Conservation (phyloP, 2,113 vertebrate species). For the Oncorhynchus keta region DNA sequence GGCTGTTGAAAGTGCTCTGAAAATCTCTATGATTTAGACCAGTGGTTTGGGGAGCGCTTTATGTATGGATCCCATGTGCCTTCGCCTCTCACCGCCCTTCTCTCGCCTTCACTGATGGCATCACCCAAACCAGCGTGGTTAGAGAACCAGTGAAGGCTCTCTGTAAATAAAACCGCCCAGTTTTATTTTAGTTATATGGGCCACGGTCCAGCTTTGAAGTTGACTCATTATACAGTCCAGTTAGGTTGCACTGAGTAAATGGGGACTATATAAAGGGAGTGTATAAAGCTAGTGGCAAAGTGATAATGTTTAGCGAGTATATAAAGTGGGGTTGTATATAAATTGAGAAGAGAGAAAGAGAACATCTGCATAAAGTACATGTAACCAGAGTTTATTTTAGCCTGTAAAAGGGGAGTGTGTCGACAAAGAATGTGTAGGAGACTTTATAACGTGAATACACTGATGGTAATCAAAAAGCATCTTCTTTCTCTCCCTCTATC, state of each 20-base stretch:
- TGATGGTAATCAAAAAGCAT: too few species aligned
- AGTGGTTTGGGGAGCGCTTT: neutral
- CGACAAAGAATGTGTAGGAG: too few species aligned
- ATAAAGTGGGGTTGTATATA: neutral
- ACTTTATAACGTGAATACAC: too few species aligned
- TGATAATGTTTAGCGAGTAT: constrained; percentile 35
- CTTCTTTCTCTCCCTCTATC: too few species aligned
- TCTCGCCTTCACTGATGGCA: constrained; percentile 43
- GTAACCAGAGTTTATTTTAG: neutral
- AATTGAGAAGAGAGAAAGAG: neutral
- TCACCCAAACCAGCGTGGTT: constrained; percentile 62
- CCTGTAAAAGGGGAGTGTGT: neutral
- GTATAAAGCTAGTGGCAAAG: constrained; percentile 55
- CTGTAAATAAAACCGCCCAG: constrained; percentile 60
- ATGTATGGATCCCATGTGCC: constrained; percentile 1
- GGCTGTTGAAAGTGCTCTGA: neutral
- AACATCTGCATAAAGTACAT: neutral
- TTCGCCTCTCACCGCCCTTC: neutral
- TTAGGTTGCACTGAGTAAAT: constrained; percentile 23
- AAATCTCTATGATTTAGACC: neutral
- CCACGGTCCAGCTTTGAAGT: constrained; percentile 52
- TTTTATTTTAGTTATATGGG: constrained; percentile 52
- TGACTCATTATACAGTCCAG: constrained; percentile 37
- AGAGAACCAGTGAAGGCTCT: constrained; percentile 46
- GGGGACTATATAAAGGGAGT: constrained; percentile 51